Percentiles rank a stretch among this genome's conserved stretches.
These are phyloP conservation scores for Otus sunia DNA, from an alignment of 2,113 vertebrate species.

Conservation along the genomic window DNA sequence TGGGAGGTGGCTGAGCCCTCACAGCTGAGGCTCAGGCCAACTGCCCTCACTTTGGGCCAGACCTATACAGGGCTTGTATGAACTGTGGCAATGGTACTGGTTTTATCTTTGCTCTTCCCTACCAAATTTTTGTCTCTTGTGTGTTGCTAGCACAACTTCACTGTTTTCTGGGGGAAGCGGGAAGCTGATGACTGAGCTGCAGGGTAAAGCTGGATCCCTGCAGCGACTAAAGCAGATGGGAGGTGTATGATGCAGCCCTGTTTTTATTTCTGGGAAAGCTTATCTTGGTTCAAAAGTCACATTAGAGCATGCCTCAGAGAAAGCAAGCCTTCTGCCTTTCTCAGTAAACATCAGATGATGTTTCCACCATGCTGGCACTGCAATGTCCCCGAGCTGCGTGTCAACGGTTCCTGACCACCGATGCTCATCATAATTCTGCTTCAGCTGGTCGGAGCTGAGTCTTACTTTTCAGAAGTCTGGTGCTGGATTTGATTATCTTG, in stretches of 20 bases:
- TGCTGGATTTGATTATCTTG: not conserved
- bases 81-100: fast-evolving
- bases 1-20: not conserved
- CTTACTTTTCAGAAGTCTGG: not conserved
- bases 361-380: not conserved
- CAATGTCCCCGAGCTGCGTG: fast-evolving
- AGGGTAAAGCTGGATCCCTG: not conserved
- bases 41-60: too few species aligned
- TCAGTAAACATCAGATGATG: not conserved
- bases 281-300: not conserved
- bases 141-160: not conserved
- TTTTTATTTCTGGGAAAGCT: not conserved
- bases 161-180: not conserved
- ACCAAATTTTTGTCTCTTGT: not conserved
- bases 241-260: not conserved
- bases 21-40: not conserved
- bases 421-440: fast-evolving
- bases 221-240: not conserved
- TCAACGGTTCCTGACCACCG: fast-evolving
- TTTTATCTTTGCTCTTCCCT: not conserved
- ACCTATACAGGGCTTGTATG: not conserved
- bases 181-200: not conserved
- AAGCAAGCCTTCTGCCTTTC: not conserved
- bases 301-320: not conserved
- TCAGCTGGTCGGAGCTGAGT: not conserved